phyloP scores from a whole-genome alignment of 2,888 invertebrate species.

The Drosophila differens region DNA sequence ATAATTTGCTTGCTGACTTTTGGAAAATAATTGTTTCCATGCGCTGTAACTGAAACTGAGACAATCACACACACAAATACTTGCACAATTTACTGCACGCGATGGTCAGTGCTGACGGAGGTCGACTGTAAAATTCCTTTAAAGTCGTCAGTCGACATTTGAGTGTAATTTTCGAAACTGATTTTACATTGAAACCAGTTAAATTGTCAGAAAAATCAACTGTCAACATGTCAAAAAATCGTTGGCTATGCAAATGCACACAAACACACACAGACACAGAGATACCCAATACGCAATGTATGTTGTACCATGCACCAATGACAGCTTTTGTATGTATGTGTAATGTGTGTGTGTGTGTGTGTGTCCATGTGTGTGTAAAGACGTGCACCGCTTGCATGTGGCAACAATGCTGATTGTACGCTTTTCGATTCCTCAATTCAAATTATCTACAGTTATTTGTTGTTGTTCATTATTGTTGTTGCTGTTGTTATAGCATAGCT shows the following conservation, averaged over 20 bases:
- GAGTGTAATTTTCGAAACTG: constrained; percentile 83
- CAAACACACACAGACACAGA: constrained; percentile 22
- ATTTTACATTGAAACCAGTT: constrained; percentile 85
- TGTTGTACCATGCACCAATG: constrained; percentile 19
- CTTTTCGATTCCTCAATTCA: constrained; percentile 63
- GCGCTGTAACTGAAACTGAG: constrained; percentile 41
- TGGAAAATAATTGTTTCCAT: constrained; percentile 65
- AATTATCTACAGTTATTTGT: constrained; percentile 61
- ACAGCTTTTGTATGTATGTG: not conserved
- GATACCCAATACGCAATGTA: constrained; percentile 37
- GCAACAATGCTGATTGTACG: constrained; percentile 64
- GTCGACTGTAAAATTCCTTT: constrained; percentile 77
- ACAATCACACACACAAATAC: constrained; percentile 14
- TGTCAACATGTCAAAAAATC: constrained; percentile 84
- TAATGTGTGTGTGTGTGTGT: constrained; percentile 12
- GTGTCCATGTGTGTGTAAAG: constrained; percentile 39
- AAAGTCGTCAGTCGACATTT: constrained; percentile 79
- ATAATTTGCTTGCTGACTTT: constrained; percentile 78
- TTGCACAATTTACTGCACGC: constrained; percentile 78
- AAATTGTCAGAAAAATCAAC: constrained; percentile 85
- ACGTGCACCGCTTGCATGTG: constrained; percentile 55
- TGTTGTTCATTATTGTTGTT: constrained; percentile 18
- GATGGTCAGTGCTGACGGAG: constrained; percentile 67
- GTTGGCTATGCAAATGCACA: constrained; percentile 79
- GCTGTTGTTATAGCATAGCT: constrained; percentile 42